These are phyloP conservation scores for Drosophila punjabiensis DNA, from an alignment of 1,140 invertebrate species.

Conservation along the genomic window DNA sequence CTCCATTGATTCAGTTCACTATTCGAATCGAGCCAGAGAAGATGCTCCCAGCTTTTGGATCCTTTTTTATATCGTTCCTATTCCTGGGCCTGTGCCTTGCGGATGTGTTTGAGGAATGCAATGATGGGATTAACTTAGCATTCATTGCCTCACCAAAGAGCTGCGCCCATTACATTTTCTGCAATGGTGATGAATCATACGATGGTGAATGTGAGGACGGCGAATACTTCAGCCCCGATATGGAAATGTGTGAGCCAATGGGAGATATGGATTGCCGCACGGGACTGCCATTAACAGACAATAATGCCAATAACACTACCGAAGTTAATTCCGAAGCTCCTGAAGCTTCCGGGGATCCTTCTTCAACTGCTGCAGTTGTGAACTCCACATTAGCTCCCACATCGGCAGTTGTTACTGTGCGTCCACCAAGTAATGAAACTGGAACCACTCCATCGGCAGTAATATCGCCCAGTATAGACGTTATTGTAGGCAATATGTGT, in stretches of 20 bases:
- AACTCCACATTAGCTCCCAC: constrained; percentile 8
- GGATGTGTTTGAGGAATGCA: constrained; percentile 68
- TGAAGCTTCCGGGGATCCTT: too few species aligned
- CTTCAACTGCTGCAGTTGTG: neutral
- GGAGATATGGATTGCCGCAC: constrained; percentile 66
- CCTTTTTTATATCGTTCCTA: neutral
- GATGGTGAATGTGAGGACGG: constrained; percentile 72
- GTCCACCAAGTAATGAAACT: constrained; percentile 1
- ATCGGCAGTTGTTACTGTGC: neutral
- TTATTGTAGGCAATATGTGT: constrained; percentile 48
- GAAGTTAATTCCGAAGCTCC: neutral
- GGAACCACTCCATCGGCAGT: neutral
- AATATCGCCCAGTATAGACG: constrained; percentile 5
- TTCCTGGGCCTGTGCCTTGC: constrained; percentile 4
- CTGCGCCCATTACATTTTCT: constrained; percentile 70
- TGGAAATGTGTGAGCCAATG: constrained; percentile 72
- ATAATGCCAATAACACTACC: neutral
- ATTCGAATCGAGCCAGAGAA: constrained; percentile 22
- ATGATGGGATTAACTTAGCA: constrained; percentile 15
- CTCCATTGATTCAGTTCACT: constrained; percentile 23
- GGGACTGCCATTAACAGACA: constrained; percentile 22
- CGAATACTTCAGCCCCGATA: constrained; percentile 60
- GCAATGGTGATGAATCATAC: constrained; percentile 72
- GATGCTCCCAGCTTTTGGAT: constrained; percentile 12
- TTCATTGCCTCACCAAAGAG: constrained; percentile 62